Conservation (phyloP, 2,888 invertebrate genomes). For the Dorcus hopei region DNA sequence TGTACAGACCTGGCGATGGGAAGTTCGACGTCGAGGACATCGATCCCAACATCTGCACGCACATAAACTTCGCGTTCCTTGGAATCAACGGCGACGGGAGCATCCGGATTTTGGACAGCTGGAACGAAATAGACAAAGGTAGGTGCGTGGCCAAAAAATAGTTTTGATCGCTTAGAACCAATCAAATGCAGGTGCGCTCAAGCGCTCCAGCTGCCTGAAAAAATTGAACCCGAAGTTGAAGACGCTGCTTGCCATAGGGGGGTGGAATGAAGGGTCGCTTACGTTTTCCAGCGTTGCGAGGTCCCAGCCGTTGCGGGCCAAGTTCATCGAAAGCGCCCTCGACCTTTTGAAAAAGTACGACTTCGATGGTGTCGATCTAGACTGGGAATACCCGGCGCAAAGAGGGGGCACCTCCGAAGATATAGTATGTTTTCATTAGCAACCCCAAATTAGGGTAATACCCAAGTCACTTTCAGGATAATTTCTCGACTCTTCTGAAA, state of each 20-base stretch:
- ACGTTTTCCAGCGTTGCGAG: constrained; percentile 49
- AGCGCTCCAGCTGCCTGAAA: constrained; percentile 2
- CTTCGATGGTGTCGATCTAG: constrained; percentile 71
- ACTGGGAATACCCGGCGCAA: constrained; percentile 70
- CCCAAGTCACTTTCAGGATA: constrained; percentile 19
- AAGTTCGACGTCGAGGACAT: constrained; percentile 65
- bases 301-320: constrained; percentile 46
- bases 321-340: constrained; percentile 58
- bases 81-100: constrained; percentile 58
- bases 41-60: constrained; percentile 68
- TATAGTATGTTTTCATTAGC: constrained; percentile 24
- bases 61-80: constrained; percentile 71
- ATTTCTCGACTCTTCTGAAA: constrained; percentile 47
- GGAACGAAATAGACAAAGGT: constrained; percentile 57
- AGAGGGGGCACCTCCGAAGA: constrained; percentile 46
- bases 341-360: constrained; percentile 54
- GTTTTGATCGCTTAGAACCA: too few relatives aligned
- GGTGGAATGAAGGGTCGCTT: constrained; percentile 59
- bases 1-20: constrained; percentile 63
- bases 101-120: constrained; percentile 57
- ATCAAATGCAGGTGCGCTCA: neutral
- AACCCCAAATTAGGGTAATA: too few relatives aligned
- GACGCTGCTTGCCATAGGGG: constrained; percentile 65
- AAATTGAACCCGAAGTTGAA: constrained; percentile 53
- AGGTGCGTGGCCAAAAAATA: constrained; percentile 18